Conservation (phyloP, 2,797 vertebrate species). For the Falco berigora region DNA sequence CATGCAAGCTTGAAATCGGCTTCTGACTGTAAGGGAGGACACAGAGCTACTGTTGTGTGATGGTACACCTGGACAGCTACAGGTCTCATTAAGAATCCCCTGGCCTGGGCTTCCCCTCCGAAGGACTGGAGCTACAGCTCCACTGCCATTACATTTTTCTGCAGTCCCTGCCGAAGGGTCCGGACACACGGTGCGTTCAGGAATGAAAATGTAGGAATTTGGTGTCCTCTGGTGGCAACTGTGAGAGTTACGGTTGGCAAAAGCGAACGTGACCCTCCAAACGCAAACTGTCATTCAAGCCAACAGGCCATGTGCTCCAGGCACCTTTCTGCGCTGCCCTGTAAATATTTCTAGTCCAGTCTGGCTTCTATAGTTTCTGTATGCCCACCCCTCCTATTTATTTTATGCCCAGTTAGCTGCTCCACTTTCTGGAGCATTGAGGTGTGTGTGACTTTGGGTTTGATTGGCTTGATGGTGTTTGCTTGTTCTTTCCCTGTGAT, state of each 20-base stretch:
- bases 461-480: neutral
- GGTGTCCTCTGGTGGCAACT: constrained; percentile 46
- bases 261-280: neutral
- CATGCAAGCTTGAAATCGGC: neutral
- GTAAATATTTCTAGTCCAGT: neutral
- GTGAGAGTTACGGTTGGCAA: neutral
- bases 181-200: neutral
- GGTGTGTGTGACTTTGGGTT: neutral
- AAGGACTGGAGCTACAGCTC: neutral
- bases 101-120: neutral
- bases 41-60: neutral
- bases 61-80: neutral
- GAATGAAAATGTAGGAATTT: neutral
- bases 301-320: neutral
- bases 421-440: neutral
- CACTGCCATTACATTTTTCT: neutral
- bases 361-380: neutral
- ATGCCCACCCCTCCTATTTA: neutral
- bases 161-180: neutral
- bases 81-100: neutral
- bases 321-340: neutral
- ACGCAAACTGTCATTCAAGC: neutral
- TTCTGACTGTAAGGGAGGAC: neutral
- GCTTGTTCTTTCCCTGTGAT: neutral
- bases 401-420: neutral